Conservation (phyloP, 2,797 vertebrate genomes). For the Crax fasciolata region DNA sequence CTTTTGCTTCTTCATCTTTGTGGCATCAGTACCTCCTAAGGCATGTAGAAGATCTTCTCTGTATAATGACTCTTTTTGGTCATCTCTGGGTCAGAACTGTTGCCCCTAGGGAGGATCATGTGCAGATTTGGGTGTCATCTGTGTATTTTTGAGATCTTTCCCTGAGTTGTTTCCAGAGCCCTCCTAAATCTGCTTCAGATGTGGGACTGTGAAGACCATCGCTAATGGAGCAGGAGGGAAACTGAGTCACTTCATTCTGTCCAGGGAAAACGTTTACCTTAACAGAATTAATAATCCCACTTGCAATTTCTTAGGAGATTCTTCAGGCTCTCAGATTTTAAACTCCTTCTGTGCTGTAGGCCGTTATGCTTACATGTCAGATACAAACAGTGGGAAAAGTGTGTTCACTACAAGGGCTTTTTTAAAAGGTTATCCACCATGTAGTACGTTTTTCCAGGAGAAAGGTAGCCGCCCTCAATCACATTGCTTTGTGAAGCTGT, state of each 20-base stretch:
- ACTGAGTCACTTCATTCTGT: neutral
- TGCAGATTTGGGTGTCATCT: neutral
- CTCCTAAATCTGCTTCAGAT: fast-evolving
- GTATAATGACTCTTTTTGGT: fast-evolving
- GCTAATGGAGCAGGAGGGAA: fast-evolving
- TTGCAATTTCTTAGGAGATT: neutral
- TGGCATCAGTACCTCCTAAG: neutral
- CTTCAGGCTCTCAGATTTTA: neutral
- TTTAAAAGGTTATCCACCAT: neutral
- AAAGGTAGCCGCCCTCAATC: neutral
- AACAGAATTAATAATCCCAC: neutral
- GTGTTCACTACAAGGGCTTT: fast-evolving
- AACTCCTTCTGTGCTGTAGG: neutral
- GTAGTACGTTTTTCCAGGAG: neutral
- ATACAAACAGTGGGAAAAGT: neutral
- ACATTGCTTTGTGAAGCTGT: neutral
- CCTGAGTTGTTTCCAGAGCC: neutral
- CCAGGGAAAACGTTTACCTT: neutral
- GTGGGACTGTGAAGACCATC: neutral
- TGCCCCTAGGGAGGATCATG: neutral
- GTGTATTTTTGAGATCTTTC: neutral
- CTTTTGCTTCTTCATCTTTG: neutral
- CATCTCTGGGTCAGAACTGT: too few species aligned
- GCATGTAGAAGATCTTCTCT: fast-evolving
- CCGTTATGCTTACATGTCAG: neutral